Conservation (phyloP, 2,888 invertebrate species). For the Tethea ocularis region DNA sequence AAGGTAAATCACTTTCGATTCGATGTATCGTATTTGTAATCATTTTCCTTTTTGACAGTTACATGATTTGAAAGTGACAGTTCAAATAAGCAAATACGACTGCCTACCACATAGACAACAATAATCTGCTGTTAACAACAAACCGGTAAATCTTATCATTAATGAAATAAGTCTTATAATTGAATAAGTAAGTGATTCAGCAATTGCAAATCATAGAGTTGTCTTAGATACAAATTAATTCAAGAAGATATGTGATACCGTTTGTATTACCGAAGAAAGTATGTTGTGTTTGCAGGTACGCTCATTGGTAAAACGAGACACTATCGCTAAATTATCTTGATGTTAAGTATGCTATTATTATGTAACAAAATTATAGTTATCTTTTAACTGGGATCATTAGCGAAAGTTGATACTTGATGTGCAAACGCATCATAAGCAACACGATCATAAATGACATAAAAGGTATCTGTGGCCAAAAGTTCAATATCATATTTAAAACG, state of each 20-base stretch:
- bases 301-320: constrained; percentile 19
- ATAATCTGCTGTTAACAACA: constrained; percentile 15
- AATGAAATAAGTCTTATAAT: constrained; percentile 20
- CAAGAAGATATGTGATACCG: constrained; percentile 41
- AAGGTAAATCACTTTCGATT: constrained; percentile 47
- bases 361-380: constrained; percentile 11
- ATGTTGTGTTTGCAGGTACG: constrained; percentile 12
- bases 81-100: constrained; percentile 40
- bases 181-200: not conserved
- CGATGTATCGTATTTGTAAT: constrained; percentile 38
- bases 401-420: not conserved
- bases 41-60: constrained; percentile 47
- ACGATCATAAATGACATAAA: not conserved
- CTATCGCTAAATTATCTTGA: constrained; percentile 28
- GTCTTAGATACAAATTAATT: constrained; percentile 36
- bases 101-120: constrained; percentile 21
- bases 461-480: too few relatives aligned
- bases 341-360: constrained; percentile 24
- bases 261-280: constrained; percentile 28
- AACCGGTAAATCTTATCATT: constrained; percentile 18
- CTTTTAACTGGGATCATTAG: not conserved
- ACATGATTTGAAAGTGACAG: constrained; percentile 52
- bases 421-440: not conserved
- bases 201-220: constrained; percentile 13
- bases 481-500: too few relatives aligned